phyloP scores from a whole-genome alignment of 2,888 invertebrate species.

The Leistus spinibarbis region DNA sequence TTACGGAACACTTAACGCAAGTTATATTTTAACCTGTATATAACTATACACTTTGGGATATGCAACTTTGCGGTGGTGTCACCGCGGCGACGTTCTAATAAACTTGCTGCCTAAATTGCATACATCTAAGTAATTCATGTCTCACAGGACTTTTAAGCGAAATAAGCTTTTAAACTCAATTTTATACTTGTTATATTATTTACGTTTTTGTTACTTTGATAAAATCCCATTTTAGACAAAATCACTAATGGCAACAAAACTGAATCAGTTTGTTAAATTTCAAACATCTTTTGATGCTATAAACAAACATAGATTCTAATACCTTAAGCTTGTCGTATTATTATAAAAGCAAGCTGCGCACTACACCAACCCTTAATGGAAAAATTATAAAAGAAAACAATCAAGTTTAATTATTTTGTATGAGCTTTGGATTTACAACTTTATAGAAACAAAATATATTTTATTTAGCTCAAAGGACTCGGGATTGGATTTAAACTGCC shows the following conservation, averaged over 20 bases:
- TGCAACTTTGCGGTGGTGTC: not conserved
- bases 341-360: too few species aligned
- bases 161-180: not conserved
- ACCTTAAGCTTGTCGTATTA: too few species aligned
- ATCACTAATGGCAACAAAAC: not conserved
- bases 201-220: not conserved
- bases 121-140: not conserved
- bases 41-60: not conserved
- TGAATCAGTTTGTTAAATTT: too few species aligned
- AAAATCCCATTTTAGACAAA: not conserved
- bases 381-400: too few species aligned
- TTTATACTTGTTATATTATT: not conserved
- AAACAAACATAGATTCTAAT: too few species aligned
- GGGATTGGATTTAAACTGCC: too few species aligned
- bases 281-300: too few species aligned
- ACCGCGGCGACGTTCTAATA: not conserved
- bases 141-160: not conserved
- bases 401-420: too few species aligned
- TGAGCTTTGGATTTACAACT: too few species aligned
- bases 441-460: too few species aligned
- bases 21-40: not conserved
- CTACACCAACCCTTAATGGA: too few species aligned
- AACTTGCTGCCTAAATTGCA: not conserved
- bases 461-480: too few species aligned
- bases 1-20: not conserved